A percentile compares a stretch with the other conserved stretches of the same genome.
These are phyloP conservation scores for Anticlea derivata DNA, from an alignment of 2,888 invertebrate genomes.

Conservation along the genomic window DNA sequence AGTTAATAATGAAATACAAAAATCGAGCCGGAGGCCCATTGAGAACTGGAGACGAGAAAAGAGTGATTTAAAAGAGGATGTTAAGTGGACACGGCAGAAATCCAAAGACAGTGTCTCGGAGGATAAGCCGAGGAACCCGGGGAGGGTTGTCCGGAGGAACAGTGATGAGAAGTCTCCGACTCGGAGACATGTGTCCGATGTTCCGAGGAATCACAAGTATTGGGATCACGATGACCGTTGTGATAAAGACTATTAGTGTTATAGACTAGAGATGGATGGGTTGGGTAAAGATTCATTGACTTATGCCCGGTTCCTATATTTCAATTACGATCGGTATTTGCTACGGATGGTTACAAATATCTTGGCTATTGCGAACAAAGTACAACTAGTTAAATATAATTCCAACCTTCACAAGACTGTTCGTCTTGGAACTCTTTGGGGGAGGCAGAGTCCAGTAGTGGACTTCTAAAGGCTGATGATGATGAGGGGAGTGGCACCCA, in stretches of 20 bases:
- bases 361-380: too few species aligned
- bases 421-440: too few species aligned
- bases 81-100: constrained; percentile 63
- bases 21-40: constrained; percentile 53
- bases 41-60: constrained; percentile 75
- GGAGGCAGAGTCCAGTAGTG: too few species aligned
- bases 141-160: constrained; percentile 51
- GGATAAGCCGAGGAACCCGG: constrained; percentile 47
- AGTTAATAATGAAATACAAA: constrained; percentile 67
- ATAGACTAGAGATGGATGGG: not conserved
- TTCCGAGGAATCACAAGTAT: constrained; percentile 71
- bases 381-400: too few species aligned
- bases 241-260: constrained; percentile 75
- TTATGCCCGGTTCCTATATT: too few species aligned
- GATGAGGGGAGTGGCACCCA: too few species aligned
- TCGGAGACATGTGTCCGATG: constrained; percentile 65
- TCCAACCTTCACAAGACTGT: too few species aligned
- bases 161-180: constrained; percentile 60
- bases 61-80: constrained; percentile 54
- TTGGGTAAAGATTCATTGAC: too few species aligned
- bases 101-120: constrained; percentile 63
- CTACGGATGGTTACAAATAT: too few species aligned
- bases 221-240: constrained; percentile 79
- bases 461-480: too few species aligned
- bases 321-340: too few species aligned